Conservation (phyloP, 2,888 invertebrate genomes). For the Ennomos fuscantarius region DNA sequence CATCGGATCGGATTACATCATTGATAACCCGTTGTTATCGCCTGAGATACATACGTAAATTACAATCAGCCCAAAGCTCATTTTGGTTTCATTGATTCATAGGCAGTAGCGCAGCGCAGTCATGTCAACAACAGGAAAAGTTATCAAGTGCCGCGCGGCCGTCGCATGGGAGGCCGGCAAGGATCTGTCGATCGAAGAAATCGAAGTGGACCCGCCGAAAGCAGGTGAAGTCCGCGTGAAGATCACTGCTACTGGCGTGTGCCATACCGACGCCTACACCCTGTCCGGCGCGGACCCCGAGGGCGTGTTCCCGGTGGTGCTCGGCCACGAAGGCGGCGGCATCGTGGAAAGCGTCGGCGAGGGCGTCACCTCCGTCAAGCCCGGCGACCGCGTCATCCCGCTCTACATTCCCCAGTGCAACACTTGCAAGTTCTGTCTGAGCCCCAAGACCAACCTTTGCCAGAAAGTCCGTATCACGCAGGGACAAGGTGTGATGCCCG, state of each 20-base stretch:
- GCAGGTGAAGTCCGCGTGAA: slow-evolving; percentile 96
- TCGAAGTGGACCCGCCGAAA: slow-evolving; percentile 97
- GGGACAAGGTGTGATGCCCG: slow-evolving; percentile 96
- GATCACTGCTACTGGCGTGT: slow-evolving; percentile 92
- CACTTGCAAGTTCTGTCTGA: slow-evolving; percentile 98
- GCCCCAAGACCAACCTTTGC: slow-evolving; percentile 98
- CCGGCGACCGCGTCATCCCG: slow-evolving; percentile 99
- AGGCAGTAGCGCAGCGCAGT: slow-evolving; percentile 46
- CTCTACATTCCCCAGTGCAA: slow-evolving; percentile 98
- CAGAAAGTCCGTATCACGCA: slow-evolving; percentile 95
- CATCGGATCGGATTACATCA: slow-evolving; percentile 38
- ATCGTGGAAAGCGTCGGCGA: slow-evolving; percentile 98
- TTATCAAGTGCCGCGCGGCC: slow-evolving; percentile 96
- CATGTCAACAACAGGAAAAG: slow-evolving; percentile 84
- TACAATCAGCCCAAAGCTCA: background rate
- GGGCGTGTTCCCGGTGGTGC: slow-evolving; percentile 95
- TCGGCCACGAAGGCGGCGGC: slow-evolving; percentile 99
- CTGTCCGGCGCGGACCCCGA: slow-evolving; percentile 95
- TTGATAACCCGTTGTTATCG: slow-evolving; percentile 35
- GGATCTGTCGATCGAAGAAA: slow-evolving; percentile 94
- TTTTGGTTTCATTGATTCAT: slow-evolving; percentile 47
- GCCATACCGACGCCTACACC: slow-evolving; percentile 97
- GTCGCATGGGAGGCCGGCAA: slow-evolving; percentile 98
- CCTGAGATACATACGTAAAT: background rate
- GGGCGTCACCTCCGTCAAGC: slow-evolving; percentile 93